Evolutionary conservation across 2,113 vertebrate genomes (phyloP).

Genomic region (Corvus moneduloides): DNA sequence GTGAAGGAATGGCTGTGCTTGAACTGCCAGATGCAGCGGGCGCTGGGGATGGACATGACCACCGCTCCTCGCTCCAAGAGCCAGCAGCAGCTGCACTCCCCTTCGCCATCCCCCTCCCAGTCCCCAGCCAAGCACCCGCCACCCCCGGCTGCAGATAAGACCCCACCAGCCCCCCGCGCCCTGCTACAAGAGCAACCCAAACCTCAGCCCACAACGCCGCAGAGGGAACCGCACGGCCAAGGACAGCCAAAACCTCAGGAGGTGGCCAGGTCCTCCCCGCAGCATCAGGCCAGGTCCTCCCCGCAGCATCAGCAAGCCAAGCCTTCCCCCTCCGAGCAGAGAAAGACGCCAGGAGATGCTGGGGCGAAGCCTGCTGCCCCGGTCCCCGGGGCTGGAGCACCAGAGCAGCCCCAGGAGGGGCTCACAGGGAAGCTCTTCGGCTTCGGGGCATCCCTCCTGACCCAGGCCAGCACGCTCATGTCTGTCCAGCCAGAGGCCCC

Average conservation of each 20-base stretch:
- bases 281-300: conserved; percentile 74
- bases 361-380: conserved; percentile 77
- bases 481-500: conserved; percentile 86
- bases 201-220: conserved; percentile 69
- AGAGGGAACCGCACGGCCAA: conserved; percentile 58
- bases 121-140: conserved; percentile 75
- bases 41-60: conserved; percentile 97
- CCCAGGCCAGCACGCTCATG: conserved; percentile 95
- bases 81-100: conserved; percentile 94
- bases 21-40: conserved; percentile 99
- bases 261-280: conserved; percentile 77
- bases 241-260: conserved; percentile 83
- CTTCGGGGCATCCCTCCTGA: conserved; percentile 93
- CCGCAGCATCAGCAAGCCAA: conserved; percentile 74
- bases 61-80: conserved; percentile 96
- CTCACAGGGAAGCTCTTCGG: conserved; percentile 96
- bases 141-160: neutral
- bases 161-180: neutral
- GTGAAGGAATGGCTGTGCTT: conserved; percentile 98
- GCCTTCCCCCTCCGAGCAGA: conserved; percentile 81
- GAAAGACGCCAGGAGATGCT: conserved; percentile 79
- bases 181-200: conserved; percentile 56
- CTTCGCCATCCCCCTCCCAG: conserved; percentile 79
- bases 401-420: conserved; percentile 91
- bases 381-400: conserved; percentile 67